Conservation (phyloP, 2,888 invertebrate species). For the Papilio demoleus region DNA sequence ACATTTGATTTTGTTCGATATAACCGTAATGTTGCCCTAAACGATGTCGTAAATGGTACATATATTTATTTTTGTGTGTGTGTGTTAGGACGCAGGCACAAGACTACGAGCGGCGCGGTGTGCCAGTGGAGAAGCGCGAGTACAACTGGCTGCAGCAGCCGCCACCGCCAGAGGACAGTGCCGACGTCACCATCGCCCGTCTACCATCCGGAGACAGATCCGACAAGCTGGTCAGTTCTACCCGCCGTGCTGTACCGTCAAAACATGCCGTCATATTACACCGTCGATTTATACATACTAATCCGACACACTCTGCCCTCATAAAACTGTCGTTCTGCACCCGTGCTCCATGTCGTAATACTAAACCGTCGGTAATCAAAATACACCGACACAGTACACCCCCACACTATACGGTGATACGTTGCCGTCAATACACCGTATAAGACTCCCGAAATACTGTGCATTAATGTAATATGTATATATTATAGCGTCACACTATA, state of each 20-base stretch:
- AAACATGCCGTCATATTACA: background rate
- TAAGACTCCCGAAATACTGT: no score
- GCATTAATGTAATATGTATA: background rate
- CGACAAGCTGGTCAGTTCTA: slow-evolving; percentile 86
- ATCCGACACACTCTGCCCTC: no score
- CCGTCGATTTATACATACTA: no score
- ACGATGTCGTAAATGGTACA: no score
- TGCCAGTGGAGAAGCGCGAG: slow-evolving; percentile 94
- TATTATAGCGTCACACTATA: background rate
- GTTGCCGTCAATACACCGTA: background rate
- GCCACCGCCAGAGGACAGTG: slow-evolving; percentile 95
- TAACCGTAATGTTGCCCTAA: no score
- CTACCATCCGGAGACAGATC: slow-evolving; percentile 93
- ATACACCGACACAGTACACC: background rate
- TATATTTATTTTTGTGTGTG: background rate
- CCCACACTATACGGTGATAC: background rate
- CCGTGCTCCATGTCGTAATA: no score
- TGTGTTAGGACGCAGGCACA: slow-evolving; percentile 89
- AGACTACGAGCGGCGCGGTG: slow-evolving; percentile 94
- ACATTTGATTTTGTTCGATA: no score
- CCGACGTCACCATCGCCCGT: slow-evolving; percentile 91
- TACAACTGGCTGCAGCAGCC: slow-evolving; percentile 98
- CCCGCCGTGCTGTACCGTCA: no score
- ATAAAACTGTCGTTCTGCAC: no score
- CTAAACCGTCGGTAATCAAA: no score